phyloP scores from a whole-genome alignment of 2,113 vertebrate genomes.

The Cephalopterus ornatus region DNA sequence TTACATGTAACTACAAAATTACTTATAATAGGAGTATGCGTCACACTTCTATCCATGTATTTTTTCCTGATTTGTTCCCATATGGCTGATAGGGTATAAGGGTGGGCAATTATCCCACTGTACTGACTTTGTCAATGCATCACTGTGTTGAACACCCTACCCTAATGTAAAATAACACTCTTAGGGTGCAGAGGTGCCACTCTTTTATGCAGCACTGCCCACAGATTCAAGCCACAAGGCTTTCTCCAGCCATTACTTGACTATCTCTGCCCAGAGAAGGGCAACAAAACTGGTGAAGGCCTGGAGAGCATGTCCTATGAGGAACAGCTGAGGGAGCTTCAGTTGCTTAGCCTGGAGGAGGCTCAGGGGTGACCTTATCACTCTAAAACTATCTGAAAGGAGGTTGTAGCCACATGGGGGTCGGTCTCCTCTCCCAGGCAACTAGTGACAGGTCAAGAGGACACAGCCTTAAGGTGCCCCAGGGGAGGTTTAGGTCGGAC shows the following conservation, averaged over 20 bases:
- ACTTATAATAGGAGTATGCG: not conserved
- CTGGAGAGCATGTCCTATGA: not conserved
- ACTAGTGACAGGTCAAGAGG: not conserved
- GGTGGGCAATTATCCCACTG: fast-evolving
- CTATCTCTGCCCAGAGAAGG: not conserved
- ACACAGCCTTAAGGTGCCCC: fast-evolving
- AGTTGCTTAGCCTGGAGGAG: not conserved
- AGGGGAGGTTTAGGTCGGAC: not conserved
- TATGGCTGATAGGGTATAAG: not conserved
- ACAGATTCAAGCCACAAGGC: not conserved
- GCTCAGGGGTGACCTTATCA: not conserved
- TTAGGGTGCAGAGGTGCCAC: fast-evolving
- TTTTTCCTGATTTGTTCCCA: not conserved
- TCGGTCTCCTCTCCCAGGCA: not conserved
- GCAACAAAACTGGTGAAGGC: not conserved
- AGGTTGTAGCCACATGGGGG: not conserved
- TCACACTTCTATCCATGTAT: fast-evolving
- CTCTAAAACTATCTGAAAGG: not conserved
- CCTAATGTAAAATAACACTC: fast-evolving
- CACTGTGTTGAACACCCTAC: fast-evolving
- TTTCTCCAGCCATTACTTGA: not conserved
- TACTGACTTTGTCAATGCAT: fast-evolving
- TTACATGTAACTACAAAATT: not conserved
- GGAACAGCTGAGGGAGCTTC: not conserved
- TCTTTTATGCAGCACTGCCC: fast-evolving